Percentiles rank a stretch among this genome's conserved stretches.
phyloP scores from a whole-genome alignment of 2,797 vertebrate genomes.

The Bradypus variegatus region DNA sequence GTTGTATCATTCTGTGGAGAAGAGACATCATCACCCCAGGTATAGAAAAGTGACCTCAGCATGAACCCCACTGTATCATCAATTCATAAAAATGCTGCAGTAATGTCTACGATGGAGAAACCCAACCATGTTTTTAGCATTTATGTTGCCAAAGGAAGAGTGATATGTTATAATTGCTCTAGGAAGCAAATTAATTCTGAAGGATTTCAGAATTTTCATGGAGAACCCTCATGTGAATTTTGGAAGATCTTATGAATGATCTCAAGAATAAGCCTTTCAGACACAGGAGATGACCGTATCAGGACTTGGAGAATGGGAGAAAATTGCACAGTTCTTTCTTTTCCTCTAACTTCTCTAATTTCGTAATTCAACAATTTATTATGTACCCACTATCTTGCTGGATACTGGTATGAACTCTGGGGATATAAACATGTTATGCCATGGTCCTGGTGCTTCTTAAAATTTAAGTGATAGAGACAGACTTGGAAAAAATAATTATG shows the following conservation, averaged over 20 bases:
- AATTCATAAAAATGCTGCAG: neutral
- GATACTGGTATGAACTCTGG: neutral
- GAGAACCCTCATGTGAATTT: neutral
- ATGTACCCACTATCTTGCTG: neutral
- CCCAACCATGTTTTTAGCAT: neutral
- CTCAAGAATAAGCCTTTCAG: neutral
- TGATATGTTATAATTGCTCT: neutral
- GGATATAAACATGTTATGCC: neutral
- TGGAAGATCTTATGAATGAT: neutral
- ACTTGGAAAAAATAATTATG: neutral
- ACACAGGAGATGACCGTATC: neutral
- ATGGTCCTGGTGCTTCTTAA: neutral
- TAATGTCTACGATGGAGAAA: neutral
- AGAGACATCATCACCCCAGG: neutral
- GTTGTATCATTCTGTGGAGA: neutral
- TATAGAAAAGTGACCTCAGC: neutral
- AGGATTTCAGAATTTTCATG: neutral
- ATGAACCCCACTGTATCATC: neutral
- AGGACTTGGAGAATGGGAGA: neutral
- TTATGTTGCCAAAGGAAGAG: neutral
- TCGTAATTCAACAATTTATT: neutral
- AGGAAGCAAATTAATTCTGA: conserved; percentile 16
- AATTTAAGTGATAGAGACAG: neutral
- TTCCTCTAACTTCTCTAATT: neutral
- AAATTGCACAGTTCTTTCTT: neutral